These are phyloP conservation scores for Manacus vitellinus DNA, from an alignment of 2,113 vertebrate genomes.

Conservation along the genomic window DNA sequence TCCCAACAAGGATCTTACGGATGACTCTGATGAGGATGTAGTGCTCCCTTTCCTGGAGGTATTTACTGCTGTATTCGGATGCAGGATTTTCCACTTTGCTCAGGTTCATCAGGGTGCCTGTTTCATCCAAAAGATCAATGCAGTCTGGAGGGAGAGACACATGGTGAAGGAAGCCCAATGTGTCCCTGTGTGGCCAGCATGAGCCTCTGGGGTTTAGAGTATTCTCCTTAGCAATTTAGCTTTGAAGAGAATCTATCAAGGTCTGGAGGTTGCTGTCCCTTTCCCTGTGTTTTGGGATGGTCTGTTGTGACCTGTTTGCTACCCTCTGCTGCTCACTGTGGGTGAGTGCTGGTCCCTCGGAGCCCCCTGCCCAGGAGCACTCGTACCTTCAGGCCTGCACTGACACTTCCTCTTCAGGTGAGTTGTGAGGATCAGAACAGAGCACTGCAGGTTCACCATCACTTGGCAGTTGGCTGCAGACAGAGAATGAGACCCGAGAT, in stretches of 20 bases:
- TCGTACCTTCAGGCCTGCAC: not conserved
- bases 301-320: not conserved
- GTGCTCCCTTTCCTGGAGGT: not conserved
- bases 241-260: not conserved
- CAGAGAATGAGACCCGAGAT: not conserved
- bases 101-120: slow-evolving; percentile 16
- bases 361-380: not conserved
- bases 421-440: not conserved
- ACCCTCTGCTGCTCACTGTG: accelerated
- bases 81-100: not conserved
- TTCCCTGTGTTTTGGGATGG: not conserved
- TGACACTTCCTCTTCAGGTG: slow-evolving; percentile 40
- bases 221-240: not conserved
- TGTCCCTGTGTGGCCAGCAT: not conserved
- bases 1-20: not conserved
- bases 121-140: slow-evolving; percentile 40
- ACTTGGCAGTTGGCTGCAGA: not conserved
- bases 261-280: not conserved
- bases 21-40: slow-evolving; percentile 40
- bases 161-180: not conserved
- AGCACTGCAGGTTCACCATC: slow-evolving; percentile 55
- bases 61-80: not conserved
- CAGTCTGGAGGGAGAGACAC: not conserved
- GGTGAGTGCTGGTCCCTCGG: accelerated
- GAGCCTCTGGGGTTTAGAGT: not conserved